Percentiles rank a stretch among this genome's conserved stretches.
These are phyloP conservation scores for Catalaphyllia jardinei DNA, from an alignment of 64 coral and sea anemone species.

Conservation along the genomic window DNA sequence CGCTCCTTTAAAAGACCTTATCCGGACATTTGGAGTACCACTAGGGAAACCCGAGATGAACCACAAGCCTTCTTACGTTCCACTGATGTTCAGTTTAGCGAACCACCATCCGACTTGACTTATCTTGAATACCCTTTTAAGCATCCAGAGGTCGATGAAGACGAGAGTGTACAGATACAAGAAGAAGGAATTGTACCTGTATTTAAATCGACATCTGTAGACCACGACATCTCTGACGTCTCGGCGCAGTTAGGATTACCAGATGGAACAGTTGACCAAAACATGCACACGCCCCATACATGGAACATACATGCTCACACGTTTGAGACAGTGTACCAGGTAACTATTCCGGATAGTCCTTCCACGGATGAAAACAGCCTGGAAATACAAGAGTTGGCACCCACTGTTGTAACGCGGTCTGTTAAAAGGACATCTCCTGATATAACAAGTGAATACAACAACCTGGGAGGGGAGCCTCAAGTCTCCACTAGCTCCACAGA, in stretches of 20 bases:
- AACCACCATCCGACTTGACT: neutral
- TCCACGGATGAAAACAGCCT: neutral
- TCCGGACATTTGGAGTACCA: neutral
- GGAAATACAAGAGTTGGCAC: neutral
- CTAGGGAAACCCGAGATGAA: neutral
- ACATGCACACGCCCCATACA: neutral
- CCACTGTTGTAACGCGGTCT: slow-evolving; percentile 1
- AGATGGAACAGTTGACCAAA: neutral
- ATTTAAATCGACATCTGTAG: neutral
- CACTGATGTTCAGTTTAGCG: neutral
- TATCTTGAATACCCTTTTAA: slow-evolving; percentile 12
- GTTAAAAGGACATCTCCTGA: neutral
- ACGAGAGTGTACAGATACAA: neutral
- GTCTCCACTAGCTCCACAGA: neutral
- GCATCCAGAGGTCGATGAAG: neutral
- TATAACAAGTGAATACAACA: neutral
- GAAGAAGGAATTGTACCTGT: slow-evolving; percentile 17
- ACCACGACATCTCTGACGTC: neutral
- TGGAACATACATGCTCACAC: slow-evolving; percentile 13
- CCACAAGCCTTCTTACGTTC: neutral
- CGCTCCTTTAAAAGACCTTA: slow-evolving; percentile 12
- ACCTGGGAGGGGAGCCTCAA: neutral
- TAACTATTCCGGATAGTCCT: neutral
- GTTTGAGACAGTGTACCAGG: neutral
- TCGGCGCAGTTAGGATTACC: neutral